A percentile compares a stretch with the other conserved stretches of the same genome.
Conservation (phyloP, 2,797 vertebrate species). For the Pseudopleuronectes americanus region DNA sequence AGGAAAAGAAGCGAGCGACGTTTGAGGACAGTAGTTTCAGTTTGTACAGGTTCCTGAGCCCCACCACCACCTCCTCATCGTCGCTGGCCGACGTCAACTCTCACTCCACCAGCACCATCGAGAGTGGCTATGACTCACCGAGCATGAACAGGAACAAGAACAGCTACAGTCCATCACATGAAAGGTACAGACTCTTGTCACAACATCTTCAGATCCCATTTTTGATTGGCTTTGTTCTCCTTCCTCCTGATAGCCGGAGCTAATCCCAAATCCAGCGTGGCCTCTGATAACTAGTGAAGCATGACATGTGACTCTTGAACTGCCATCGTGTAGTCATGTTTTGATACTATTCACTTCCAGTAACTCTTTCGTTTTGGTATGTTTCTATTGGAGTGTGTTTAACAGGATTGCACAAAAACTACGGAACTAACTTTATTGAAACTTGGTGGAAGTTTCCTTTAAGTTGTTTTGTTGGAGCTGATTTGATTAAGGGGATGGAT, state of each 20-base stretch:
- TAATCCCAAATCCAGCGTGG: constrained; percentile 49
- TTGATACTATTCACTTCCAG: constrained; percentile 1
- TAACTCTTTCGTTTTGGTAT: background rate
- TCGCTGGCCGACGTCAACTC: constrained; percentile 58
- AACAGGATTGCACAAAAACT: no score
- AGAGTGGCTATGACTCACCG: constrained; percentile 79
- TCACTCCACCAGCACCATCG: constrained; percentile 65
- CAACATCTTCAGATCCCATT: constrained; percentile 22
- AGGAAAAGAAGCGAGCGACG: constrained; percentile 88
- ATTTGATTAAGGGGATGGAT: no score
- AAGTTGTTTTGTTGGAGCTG: no score
- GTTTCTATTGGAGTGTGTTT: no score
- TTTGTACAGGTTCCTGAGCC: constrained; percentile 90
- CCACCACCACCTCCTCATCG: constrained; percentile 37
- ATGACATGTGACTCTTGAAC: constrained; percentile 19
- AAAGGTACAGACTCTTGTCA: constrained; percentile 71
- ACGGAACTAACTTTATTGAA: no score
- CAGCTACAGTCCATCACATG: constrained; percentile 49
- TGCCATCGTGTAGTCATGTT: constrained; percentile 12
- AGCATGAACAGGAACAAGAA: constrained; percentile 68
- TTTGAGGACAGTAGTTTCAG: constrained; percentile 97
- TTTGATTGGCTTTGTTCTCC: constrained; percentile 46
- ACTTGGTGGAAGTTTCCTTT: no score
- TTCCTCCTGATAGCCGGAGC: constrained; percentile 9
- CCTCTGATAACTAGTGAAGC: constrained; percentile 29